A percentile compares a stretch with the other conserved stretches of the same genome.
These are phyloP conservation scores for Odontocerum albicorne DNA, from an alignment of 2,888 invertebrate genomes.

Conservation along the genomic window DNA sequence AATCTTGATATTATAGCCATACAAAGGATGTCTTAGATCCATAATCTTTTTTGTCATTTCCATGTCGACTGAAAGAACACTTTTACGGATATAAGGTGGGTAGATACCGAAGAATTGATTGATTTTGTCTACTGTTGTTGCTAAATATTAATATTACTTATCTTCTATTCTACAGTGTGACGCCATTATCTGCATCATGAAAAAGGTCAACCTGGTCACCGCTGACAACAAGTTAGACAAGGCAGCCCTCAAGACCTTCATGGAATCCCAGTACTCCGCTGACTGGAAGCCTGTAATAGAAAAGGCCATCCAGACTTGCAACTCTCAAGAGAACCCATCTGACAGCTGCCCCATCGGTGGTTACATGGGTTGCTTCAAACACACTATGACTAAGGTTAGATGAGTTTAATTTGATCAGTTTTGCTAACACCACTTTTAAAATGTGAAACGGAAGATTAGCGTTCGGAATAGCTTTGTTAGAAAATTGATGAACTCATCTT, in stretches of 20 bases:
- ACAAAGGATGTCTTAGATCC: too few species aligned
- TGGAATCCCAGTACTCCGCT: constrained; percentile 13
- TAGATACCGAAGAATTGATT: too few species aligned
- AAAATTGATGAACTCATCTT: too few species aligned
- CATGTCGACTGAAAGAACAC: too few species aligned
- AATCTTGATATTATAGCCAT: too few species aligned
- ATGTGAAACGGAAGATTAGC: too few species aligned
- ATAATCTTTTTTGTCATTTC: too few species aligned
- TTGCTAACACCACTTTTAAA: too few species aligned
- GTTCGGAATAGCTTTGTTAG: too few species aligned
- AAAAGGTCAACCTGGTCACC: constrained; percentile 19
- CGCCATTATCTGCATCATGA: constrained; percentile 22
- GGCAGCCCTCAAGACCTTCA: constrained; percentile 18
- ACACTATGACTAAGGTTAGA: constrained; percentile 24
- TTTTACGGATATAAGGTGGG: too few species aligned
- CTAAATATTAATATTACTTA: too few species aligned
- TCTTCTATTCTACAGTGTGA: constrained; percentile 34
- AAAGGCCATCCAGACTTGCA: constrained; percentile 14
- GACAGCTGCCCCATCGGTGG: constrained; percentile 16
- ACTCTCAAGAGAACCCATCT: background rate
- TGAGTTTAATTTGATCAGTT: background rate
- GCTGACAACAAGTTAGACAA: constrained; percentile 20
- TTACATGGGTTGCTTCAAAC: constrained; percentile 24
- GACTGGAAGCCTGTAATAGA: constrained; percentile 22
- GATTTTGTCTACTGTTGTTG: too few species aligned